These are phyloP conservation scores for Acanthopleura granulata DNA, from an alignment of 2,888 invertebrate genomes.

Conservation along the genomic window DNA sequence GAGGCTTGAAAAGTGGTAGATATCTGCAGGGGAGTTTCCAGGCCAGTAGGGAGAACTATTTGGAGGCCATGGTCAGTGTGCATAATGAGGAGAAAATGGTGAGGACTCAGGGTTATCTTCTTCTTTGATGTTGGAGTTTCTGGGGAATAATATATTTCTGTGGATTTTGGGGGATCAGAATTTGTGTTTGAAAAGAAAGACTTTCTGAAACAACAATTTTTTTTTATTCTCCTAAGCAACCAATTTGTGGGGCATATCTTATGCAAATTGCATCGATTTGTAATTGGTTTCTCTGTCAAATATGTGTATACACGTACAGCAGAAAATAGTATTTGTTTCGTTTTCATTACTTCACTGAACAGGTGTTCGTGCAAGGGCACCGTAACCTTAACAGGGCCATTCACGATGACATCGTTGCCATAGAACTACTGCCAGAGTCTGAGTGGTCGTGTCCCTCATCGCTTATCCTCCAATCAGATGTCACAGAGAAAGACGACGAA, in stretches of 20 bases:
- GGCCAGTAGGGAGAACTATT: constrained; percentile 92
- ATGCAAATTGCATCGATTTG: no score
- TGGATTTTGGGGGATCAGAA: no score
- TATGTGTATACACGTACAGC: no score
- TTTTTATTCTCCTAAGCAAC: no score
- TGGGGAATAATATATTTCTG: no score
- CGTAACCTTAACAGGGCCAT: constrained; percentile 86
- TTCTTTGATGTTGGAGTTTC: no score
- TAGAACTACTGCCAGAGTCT: constrained; percentile 87
- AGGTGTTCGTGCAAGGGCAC: constrained; percentile 66
- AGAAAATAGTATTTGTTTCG: not conserved
- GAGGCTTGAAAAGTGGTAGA: constrained; percentile 83
- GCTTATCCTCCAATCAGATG: constrained; percentile 69
- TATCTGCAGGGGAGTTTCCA: constrained; percentile 79
- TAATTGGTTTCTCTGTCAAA: no score
- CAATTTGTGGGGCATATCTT: no score
- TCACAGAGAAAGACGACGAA: constrained; percentile 69
- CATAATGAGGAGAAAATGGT: constrained; percentile 85
- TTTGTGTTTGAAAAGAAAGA: no score
- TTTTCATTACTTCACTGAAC: not conserved
- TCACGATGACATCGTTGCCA: constrained; percentile 93
- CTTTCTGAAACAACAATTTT: no score
- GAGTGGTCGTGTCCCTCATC: constrained; percentile 93
- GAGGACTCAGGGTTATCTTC: constrained; percentile 59
- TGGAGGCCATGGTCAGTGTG: constrained; percentile 89